Evolutionary conservation across 2,888 invertebrate species (phyloP), one percentile per base, ranked within the genome.

Genomic region (Clostera curtula): DNA sequence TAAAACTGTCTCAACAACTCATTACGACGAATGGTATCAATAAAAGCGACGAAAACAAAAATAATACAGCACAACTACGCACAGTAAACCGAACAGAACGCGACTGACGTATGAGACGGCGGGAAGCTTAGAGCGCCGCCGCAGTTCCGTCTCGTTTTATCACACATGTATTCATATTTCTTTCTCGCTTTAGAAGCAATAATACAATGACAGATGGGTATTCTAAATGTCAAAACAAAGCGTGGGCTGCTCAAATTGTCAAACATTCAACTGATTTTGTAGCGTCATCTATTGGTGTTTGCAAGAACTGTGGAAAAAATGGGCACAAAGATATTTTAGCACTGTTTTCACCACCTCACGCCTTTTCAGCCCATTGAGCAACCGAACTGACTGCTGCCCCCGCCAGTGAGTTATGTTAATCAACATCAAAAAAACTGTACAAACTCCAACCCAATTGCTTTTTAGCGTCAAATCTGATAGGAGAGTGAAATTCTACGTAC

Each of bases 201-300:
- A 67, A 67, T 68, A 57, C 49, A 51, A 57, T 73, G 72, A 71
- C 76, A 75, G 65, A 64, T 63, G 56, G 59, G 55, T 51, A 57
- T 55, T n/a, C 46, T 47, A 40, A 69, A 72, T 67, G 79, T 80
- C 80, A 79, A 68, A 82, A 79, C 80, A 82, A 77, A 80, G 79
- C 77, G 75, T 76, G 74, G 71, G 69, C 56, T 57, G 49, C 53
- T 50, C 56, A 67, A 69, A 73, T n/a, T 70, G 75, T 74, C 75
- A 75, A 66, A 63, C 56, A 56, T 48, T 52, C 55, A 63, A 61
- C 58, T 49, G 55, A 57, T 56, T 59, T 52, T 26, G 43, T 39
- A 52, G 52, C 59, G 71, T 56, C 72, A 72, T 70, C 72, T 74
- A 42, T 54, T 34, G 20, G 14, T 14, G 19, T 33, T 43, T 39